Evolutionary conservation across 2,113 vertebrate species (phyloP).

Genomic region (Sylvietta virens): DNA sequence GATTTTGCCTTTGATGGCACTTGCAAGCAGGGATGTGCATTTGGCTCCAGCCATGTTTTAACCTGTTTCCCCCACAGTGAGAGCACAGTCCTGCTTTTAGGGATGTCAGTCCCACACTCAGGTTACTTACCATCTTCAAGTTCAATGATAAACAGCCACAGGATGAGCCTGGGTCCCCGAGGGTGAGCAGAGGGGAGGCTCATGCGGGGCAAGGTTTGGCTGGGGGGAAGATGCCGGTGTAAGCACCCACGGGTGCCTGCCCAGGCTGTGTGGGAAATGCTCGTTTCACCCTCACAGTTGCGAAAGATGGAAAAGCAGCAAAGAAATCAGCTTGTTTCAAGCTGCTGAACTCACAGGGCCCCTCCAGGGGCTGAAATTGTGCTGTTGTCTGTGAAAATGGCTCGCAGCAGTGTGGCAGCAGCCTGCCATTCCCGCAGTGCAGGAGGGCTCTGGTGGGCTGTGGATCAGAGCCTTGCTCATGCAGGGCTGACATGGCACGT

Average conservation of each 20-base stretch:
- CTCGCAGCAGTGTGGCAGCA: slow-evolving; percentile 84
- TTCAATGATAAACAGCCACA: background rate
- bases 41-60: background rate
- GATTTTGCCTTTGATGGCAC: background rate
- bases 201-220: background rate
- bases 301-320: slow-evolving; percentile 44
- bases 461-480: slow-evolving; percentile 70
- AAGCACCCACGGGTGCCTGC: background rate
- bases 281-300: slow-evolving; percentile 60
- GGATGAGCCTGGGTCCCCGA: background rate
- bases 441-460: slow-evolving; percentile 82
- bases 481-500: slow-evolving; percentile 44
- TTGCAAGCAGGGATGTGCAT: background rate
- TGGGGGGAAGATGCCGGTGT: background rate
- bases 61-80: background rate
- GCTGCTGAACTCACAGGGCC: slow-evolving; percentile 68
- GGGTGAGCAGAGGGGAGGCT: background rate
- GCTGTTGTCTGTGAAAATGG: slow-evolving; percentile 86
- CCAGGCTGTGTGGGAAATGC: slow-evolving; percentile 10
- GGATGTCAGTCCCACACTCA: background rate
- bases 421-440: slow-evolving; percentile 81
- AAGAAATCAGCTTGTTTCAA: slow-evolving; percentile 66
- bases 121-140: slow-evolving; percentile 56
- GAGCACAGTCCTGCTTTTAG: background rate
- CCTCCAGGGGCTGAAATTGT: slow-evolving; percentile 71